Percentiles rank a stretch among this genome's conserved stretches.
phyloP scores from a whole-genome alignment of 2,797 vertebrate species.

The Ateles fusciceps region DNA sequence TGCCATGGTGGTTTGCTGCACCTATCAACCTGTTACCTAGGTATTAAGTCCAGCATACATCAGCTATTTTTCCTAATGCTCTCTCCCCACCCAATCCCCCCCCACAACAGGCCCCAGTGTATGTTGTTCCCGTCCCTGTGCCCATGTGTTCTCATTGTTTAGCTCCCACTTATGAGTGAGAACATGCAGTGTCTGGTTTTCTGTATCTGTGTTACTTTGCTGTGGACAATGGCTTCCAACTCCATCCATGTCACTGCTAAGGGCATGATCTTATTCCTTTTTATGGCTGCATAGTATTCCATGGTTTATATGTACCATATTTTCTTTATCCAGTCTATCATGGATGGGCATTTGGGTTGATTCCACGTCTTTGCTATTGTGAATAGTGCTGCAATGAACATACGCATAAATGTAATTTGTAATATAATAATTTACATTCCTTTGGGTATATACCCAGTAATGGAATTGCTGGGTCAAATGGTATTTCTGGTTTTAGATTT shows the following conservation, averaged over 20 bases:
- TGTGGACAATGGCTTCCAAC: neutral
- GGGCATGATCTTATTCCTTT: neutral
- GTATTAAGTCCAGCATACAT: neutral
- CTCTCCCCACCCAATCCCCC: neutral
- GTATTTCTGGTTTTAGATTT: neutral
- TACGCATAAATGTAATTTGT: neutral
- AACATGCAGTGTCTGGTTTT: neutral
- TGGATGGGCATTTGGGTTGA: neutral
- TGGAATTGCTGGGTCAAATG: neutral
- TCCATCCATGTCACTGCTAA: neutral
- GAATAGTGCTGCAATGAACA: neutral
- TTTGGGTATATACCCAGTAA: neutral
- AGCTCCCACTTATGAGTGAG: neutral
- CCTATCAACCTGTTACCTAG: neutral
- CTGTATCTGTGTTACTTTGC: neutral
- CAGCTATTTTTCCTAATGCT: neutral
- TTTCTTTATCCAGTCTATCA: neutral
- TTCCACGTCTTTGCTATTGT: neutral
- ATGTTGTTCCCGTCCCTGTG: neutral
- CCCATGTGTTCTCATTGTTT: neutral
- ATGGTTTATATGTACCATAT: neutral
- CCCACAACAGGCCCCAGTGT: neutral
- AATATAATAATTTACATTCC: neutral
- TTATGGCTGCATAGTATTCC: neutral
- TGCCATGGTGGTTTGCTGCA: neutral